phyloP scores from a whole-genome alignment of 2,113 vertebrate species.

The Calonectris borealis region DNA sequence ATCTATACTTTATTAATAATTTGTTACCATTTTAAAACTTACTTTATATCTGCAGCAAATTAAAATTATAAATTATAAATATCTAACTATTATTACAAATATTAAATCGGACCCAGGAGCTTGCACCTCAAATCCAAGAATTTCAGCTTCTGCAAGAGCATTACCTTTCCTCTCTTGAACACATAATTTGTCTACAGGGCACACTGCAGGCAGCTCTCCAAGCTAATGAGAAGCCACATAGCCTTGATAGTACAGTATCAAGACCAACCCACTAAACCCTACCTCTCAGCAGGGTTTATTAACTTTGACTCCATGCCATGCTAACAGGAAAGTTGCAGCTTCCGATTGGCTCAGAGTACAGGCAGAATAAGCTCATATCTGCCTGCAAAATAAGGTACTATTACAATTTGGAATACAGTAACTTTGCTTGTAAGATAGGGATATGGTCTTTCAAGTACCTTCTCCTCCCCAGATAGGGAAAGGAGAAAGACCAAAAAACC shows the following conservation, averaged over 20 bases:
- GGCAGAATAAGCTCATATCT: neutral
- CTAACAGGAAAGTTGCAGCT: neutral
- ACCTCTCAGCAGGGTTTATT: neutral
- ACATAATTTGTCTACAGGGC: accelerated
- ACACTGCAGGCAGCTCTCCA: neutral
- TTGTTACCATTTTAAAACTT: neutral
- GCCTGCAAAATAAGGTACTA: neutral
- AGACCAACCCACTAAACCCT: neutral
- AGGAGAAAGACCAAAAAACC: neutral
- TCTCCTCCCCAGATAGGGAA: neutral
- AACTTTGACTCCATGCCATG: neutral
- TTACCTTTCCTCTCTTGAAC: neutral
- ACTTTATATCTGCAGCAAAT: neutral
- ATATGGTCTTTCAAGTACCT: neutral
- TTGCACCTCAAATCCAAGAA: neutral
- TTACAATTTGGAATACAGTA: neutral
- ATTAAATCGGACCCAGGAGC: neutral
- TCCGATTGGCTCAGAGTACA: neutral
- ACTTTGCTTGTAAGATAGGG: neutral
- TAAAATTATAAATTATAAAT: neutral
- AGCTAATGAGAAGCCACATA: neutral
- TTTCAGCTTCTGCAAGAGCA: neutral
- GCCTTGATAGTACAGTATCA: accelerated
- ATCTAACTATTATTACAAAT: neutral
- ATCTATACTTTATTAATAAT: neutral